Base-by-base conservation (phyloP, 2,888 invertebrate genomes). In the Drosophila macrothrix region DNA sequence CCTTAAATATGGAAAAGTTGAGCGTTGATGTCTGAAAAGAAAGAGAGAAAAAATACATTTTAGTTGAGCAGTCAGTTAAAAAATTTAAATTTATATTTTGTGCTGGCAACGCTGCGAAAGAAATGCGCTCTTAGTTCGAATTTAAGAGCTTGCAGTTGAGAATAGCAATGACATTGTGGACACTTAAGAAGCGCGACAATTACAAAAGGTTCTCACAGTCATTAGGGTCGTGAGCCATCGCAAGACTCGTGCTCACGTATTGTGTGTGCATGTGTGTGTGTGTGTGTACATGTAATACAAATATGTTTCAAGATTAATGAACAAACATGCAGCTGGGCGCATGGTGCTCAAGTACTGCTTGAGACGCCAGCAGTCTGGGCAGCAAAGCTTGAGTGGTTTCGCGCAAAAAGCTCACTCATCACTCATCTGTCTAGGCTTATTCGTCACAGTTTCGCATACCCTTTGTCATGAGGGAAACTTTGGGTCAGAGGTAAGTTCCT, bases 131-230 rank as follows among this genome's bases (percentile, higher is more conserved):
- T 88, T 80, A 67, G 54, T 22, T 35, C 25, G 6, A 63, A 64
- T 58, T 59, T 64, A 84, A 85, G 85, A 84, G 84, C 66, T 60
- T 35, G 52, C 67, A 37, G 49, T 58, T 22, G 59, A 25, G 46
- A 25, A 25, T 25, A 16, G 59, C 86, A 74, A 84, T 79, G 88
- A 67, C 76, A 87, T 60, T 50, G 52, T 43, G 28, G 49, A 35
- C 33, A 52, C 72, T 61, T 52, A 58, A 66, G 67, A 59, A 35
- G 16, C 46, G 59, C 67, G 59, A 73, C 72, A 85, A 66, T 75
- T 56, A 53, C 31, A 84, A 87, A 73, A 84, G 74, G 77, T 90
- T 87, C 90, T 84, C 86, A 90, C 89, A 82, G 70, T 80, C 90
- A 87, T 87, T 90, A 89, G 80, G 86, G 87, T 87, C 89, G 89